Base-by-base conservation (phyloP, 2,888 invertebrate species). In the Perithous albicinctus region DNA sequence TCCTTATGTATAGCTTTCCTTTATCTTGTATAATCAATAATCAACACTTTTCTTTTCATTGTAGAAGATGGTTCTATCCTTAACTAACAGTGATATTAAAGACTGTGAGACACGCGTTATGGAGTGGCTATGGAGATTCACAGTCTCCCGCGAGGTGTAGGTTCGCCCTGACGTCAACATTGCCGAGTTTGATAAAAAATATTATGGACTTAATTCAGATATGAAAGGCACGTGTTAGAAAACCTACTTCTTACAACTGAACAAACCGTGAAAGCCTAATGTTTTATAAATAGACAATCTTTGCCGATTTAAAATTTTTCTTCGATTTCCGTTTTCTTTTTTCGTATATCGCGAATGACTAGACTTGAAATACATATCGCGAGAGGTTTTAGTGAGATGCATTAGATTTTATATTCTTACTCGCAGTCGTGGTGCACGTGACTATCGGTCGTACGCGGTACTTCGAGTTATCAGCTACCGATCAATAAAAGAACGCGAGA, bases 151-250 rank as follows among this genome's bases (percentile, higher is more conserved):
- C 20, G 38, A 29, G 35, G 51, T 6, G 43, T 15, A 63, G 38
- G 29, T 63, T 35, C 76, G 32, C 64, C 41, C 38, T 10, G n/a
- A 69, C 43, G 29, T 38, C 12, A 74, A 20, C 23, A 38, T 54
- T 41, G 26, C 43, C 38, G 51, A 38, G 43, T 74, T 64, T 29
- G 48, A 76, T 32, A 80, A 56, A 76, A 72, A 76, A 75, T 72
- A 76, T 35, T n/a, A 26, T 38, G 18, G 18, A 18, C 66, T 64
- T 51, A 54, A 12, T 29, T n/a, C 70, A 48, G 38, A 56, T 80
- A 80, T 63, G 75, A 70, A 80, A 80, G 75, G 75, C 80, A 75
- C 80, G 64, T 38, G 54, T 70, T 80, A 70, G 64, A 80, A 79
- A 70, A 54, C 56, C 56, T 75, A 63, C 56, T 64, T 75, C 63